A percentile compares a stretch with the other conserved stretches of the same genome.
phyloP scores from a whole-genome alignment of 2,888 invertebrate genomes.

The Silvanus unidentatus region DNA sequence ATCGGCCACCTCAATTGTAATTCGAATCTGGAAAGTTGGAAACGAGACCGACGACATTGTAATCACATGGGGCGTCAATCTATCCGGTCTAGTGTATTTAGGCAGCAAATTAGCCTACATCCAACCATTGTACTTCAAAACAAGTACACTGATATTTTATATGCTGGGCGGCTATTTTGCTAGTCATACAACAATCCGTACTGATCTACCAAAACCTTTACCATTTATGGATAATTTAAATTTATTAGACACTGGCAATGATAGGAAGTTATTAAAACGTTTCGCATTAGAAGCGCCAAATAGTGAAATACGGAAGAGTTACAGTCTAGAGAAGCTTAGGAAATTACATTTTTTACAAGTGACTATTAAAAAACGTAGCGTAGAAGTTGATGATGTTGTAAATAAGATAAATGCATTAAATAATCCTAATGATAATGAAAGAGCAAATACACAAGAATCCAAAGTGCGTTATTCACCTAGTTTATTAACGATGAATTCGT shows the following conservation, averaged over 20 bases:
- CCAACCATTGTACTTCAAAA: slow-evolving; percentile 60
- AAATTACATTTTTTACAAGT: slow-evolving; percentile 66
- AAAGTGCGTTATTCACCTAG: slow-evolving; percentile 39
- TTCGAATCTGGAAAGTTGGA: slow-evolving; percentile 43
- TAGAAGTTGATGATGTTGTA: slow-evolving; percentile 53
- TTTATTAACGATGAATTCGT: slow-evolving; percentile 43
- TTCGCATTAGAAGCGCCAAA: slow-evolving; percentile 51
- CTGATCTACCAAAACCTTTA: slow-evolving; percentile 33
- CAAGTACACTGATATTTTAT: slow-evolving; percentile 75
- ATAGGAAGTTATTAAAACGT: slow-evolving; percentile 37
- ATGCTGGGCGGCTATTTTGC: slow-evolving; percentile 85
- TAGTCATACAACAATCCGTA: slow-evolving; percentile 46
- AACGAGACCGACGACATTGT: slow-evolving; percentile 52
- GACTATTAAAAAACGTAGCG: slow-evolving; percentile 61
- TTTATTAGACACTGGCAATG: slow-evolving; percentile 26
- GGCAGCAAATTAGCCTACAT: slow-evolving; percentile 62
- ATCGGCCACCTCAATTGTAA: slow-evolving; percentile 43
- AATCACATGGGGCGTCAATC: slow-evolving; percentile 79
- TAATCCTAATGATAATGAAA: slow-evolving; percentile 20
- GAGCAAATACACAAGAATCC: slow-evolving; percentile 18
- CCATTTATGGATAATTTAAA: slow-evolving; percentile 39
- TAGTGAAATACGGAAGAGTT: slow-evolving; percentile 65
- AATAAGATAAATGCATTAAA: slow-evolving; percentile 41
- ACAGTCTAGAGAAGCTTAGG: slow-evolving; percentile 64
- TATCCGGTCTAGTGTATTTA: slow-evolving; percentile 74